Evolutionary conservation across 1,140 invertebrate species (phyloP).

Genomic region (Bombus affinis): DNA sequence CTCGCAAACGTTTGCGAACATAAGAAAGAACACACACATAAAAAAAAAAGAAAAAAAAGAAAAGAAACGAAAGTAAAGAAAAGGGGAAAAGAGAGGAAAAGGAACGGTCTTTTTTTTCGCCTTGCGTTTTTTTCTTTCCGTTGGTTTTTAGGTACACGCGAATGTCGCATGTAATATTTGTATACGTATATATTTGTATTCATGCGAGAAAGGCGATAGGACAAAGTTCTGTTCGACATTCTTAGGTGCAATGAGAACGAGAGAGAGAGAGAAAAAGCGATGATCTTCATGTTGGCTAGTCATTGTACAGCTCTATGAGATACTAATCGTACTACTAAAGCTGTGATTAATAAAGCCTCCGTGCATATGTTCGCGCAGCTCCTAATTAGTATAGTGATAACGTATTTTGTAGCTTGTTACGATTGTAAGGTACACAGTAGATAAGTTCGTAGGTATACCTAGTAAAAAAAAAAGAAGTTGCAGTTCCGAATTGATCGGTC

Average conservation of each 20-base stretch:
- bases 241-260: constrained; percentile 45
- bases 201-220: not conserved
- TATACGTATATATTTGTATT: not conserved
- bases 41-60: not conserved
- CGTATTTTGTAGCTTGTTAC: constrained; percentile 68
- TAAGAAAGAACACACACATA: not conserved
- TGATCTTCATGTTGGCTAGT: constrained; percentile 81
- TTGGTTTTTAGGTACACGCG: constrained; percentile 12
- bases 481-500: constrained; percentile 58
- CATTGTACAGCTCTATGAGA: constrained; percentile 79
- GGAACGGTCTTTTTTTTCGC: constrained; percentile 27
- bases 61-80: not conserved
- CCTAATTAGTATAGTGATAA: constrained; percentile 74
- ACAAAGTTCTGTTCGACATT: not conserved
- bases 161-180: not conserved
- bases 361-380: constrained; percentile 78
- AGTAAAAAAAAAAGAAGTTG: constrained; percentile 21
- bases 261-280: constrained; percentile 63
- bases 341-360: constrained; percentile 81
- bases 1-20: constrained; percentile 35
- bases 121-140: not conserved
- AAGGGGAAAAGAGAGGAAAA: not conserved
- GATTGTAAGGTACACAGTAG: constrained; percentile 65
- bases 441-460: constrained; percentile 56
- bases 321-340: constrained; percentile 77